Evolutionary conservation across 2,888 invertebrate genomes (phyloP), one percentile per base, ranked within the genome.

Genomic region (Chrysopilus asiliformis): DNA sequence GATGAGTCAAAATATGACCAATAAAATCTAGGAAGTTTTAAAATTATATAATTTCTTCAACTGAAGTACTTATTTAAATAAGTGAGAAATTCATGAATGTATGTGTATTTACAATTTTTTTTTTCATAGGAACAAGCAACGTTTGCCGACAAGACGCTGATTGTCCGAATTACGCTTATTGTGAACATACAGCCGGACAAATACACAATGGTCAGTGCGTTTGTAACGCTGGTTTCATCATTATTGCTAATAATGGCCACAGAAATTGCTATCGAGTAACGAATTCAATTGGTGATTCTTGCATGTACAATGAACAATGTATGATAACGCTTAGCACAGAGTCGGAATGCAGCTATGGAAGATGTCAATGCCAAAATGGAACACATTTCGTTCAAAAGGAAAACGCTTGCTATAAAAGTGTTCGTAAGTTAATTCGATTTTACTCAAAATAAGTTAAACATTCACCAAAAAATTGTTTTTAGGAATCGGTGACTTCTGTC

Each of bases 381-480:
- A 52, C 60, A 13, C 58, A 55, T 42, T 60, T 55, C 47, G 44
- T 48, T n/a, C 19, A 38, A 30, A 50, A 49, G 35, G 51, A 54
- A 28, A 50, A 55, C 36, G 52, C 53, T 39, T 64, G 64, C 46
- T 59, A 60, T 50, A 48, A 54, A 46, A 53, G 56, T 34, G 53
- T 57, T 30, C 55, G 63, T 63, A 48, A 49, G 49, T 49, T n/a
- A n/a, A n/a, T 19, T 28, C 20, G n/a, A 27, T 3, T 19, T 24
- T 34, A 17, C 27, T 17, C 16, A 30, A 30, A 9, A n/a, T n/a
- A n/a, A n/a, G n/a, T n/a, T n/a, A n/a, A n/a, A n/a, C n/a, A n/a
- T n/a, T n/a, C n/a, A n/a, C 22, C 7, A 22, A 22, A 8, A 22
- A 22, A 22, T 22, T 22, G 22, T 22, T 22, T 22, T 22, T 22